Conservation (phyloP, 2,888 invertebrate genomes). For the Microplitis deprimator region DNA sequence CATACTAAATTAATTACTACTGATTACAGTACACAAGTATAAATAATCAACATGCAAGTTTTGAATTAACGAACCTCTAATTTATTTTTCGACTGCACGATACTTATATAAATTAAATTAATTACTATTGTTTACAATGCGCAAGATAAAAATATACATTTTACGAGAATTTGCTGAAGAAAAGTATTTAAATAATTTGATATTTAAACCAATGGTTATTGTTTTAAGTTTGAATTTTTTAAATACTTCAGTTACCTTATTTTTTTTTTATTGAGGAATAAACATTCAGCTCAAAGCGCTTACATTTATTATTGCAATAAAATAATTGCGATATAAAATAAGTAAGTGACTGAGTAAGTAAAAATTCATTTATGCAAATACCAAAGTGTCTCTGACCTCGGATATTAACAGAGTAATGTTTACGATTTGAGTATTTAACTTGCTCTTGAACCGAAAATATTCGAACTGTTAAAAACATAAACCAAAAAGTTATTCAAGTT, state of each 20-base stretch:
- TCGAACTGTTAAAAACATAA: neutral
- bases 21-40: neutral
- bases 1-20: neutral
- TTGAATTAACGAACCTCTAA: neutral
- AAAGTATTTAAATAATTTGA: no score
- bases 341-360: neutral
- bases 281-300: neutral
- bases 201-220: neutral
- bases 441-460: neutral
- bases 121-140: neutral
- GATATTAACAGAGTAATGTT: neutral
- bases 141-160: neutral
- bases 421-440: neutral
- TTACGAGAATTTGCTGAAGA: neutral
- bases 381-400: neutral
- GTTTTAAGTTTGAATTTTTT: neutral
- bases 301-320: neutral
- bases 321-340: neutral
- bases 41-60: neutral
- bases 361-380: slow-evolving; percentile 1
- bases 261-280: neutral
- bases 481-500: neutral
- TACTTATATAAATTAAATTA: neutral
- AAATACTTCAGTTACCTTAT: neutral
- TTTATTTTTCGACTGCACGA: neutral